A percentile compares a stretch with the other conserved stretches of the same genome.
Evolutionary conservation across 2,888 invertebrate genomes (phyloP).

Genomic region (Amorpha juglandis): DNA sequence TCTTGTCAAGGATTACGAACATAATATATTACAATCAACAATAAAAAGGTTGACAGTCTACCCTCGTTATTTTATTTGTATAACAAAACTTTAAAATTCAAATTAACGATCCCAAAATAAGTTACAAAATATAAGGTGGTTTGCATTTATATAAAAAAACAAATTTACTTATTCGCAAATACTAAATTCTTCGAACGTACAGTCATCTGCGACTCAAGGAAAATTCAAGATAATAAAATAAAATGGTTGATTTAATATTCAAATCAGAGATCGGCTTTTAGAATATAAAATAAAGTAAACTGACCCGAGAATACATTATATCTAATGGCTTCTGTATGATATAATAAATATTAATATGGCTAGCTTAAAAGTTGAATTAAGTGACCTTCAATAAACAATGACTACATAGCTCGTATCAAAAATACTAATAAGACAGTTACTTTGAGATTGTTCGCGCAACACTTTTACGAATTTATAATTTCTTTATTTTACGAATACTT

Average conservation of each 20-base stretch:
- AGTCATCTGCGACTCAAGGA: conserved; percentile 26
- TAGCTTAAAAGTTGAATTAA: not conserved
- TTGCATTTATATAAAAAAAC: conserved; percentile 7
- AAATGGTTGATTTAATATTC: conserved; percentile 19
- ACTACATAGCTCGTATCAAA: not conserved
- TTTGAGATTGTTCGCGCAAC: not conserved
- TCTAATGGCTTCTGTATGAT: conserved; percentile 8
- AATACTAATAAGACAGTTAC: not conserved
- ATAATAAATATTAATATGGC: conserved; percentile 17
- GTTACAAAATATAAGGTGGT: not conserved
- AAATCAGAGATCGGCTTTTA: conserved; percentile 21
- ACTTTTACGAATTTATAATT: not conserved
- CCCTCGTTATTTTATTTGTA: conserved; percentile 9
- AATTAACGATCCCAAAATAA: not conserved
- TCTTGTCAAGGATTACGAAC: not conserved
- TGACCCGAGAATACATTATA: conserved; percentile 9
- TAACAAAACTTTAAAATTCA: conserved; percentile 1
- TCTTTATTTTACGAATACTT: not conserved
- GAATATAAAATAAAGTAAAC: conserved; percentile 12
- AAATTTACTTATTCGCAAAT: conserved; percentile 12
- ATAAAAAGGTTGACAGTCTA: not conserved
- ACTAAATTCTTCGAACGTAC: conserved; percentile 20
- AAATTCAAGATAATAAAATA: conserved; percentile 15
- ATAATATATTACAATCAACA: not conserved
- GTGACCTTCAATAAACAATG: not conserved